A percentile compares a stretch with the other conserved stretches of the same genome.
These are phyloP conservation scores for Lepidothrix coronata DNA, from an alignment of 2,113 vertebrate genomes.

Conservation along the genomic window DNA sequence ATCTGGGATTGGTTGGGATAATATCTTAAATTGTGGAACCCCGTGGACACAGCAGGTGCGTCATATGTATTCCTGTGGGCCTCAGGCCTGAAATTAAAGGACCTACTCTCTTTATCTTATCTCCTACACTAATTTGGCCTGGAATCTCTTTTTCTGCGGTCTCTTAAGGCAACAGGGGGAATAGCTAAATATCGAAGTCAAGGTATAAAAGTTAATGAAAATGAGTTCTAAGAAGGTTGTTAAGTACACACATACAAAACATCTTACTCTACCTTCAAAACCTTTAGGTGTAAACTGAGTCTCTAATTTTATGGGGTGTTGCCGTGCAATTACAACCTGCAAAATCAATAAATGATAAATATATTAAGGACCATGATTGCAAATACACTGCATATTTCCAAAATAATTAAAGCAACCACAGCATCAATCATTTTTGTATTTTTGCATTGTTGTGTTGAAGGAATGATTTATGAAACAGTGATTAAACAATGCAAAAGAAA, in stretches of 20 bases:
- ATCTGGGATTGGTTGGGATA: too few relatives aligned
- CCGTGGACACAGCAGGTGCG: too few relatives aligned
- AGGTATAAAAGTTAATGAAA: not conserved
- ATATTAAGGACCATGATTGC: not conserved
- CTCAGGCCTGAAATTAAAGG: too few relatives aligned
- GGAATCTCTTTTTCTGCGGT: too few relatives aligned
- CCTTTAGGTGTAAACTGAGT: not conserved
- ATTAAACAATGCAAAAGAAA: not conserved
- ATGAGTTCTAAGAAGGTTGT: not conserved
- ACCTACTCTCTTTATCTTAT: too few relatives aligned
- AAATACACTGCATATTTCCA: not conserved
- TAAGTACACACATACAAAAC: not conserved
- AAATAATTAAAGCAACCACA: not conserved
- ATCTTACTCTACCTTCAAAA: not conserved
- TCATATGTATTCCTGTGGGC: too few relatives aligned
- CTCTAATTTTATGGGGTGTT: not conserved
- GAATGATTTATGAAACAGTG: not conserved
- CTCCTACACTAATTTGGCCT: too few relatives aligned
- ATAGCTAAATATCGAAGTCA: not conserved
- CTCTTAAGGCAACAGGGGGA: not conserved
- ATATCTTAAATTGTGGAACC: too few relatives aligned
- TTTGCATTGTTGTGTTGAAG: not conserved
- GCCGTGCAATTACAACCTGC: not conserved
- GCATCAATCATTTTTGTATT: not conserved
- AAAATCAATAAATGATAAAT: not conserved